Evolutionary conservation across 2,888 invertebrate genomes (phyloP).

Genomic region (Cactoblastis cactorum): DNA sequence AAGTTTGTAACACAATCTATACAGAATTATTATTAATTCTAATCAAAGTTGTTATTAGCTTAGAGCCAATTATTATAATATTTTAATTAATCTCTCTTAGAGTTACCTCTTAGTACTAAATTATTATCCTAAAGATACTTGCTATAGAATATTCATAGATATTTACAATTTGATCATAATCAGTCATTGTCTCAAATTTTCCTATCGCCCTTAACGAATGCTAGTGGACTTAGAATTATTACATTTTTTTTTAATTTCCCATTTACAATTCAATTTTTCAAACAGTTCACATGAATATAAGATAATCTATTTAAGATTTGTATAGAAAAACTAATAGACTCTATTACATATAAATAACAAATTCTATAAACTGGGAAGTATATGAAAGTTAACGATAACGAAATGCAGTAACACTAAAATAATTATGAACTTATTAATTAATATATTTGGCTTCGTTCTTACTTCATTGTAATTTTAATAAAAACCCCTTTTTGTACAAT

Average conservation of each 20-base stretch:
- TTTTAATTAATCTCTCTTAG: constrained; percentile 33
- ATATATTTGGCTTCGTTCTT: not conserved
- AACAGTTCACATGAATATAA: not conserved
- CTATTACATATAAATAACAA: not conserved
- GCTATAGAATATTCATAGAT: constrained; percentile 16
- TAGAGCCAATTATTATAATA: constrained; percentile 30
- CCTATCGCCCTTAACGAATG: constrained; percentile 11
- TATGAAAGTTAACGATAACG: not conserved
- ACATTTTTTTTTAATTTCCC: not conserved
- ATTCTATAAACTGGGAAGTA: not conserved
- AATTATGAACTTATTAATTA: not conserved
- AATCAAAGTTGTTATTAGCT: constrained; percentile 27
- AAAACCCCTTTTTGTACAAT: not conserved
- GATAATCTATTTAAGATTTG: not conserved
- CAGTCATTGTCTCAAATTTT: constrained; percentile 44
- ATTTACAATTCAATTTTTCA: not conserved
- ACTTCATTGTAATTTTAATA: not conserved
- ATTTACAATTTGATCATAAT: constrained; percentile 41
- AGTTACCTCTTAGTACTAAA: constrained; percentile 31
- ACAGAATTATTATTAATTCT: constrained; percentile 17
- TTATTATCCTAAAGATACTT: constrained; percentile 25
- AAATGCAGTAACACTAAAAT: not conserved
- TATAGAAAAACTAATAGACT: not conserved
- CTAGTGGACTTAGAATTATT: constrained; percentile 11
- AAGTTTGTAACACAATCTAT: constrained; percentile 19